Conservation (phyloP, 2,797 vertebrate genomes). For the Anas capensis region DNA sequence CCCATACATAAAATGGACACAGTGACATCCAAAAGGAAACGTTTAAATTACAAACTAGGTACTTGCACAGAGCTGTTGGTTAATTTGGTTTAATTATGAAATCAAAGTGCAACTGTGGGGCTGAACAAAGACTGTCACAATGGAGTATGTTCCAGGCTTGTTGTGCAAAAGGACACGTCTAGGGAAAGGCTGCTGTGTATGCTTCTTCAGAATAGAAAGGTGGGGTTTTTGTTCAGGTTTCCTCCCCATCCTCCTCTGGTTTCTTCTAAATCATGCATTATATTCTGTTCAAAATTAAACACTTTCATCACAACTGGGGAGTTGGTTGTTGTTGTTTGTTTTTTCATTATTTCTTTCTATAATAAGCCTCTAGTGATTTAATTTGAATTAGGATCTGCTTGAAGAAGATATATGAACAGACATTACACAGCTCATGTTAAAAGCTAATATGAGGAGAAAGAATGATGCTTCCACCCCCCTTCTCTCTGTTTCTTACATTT, state of each 20-base stretch:
- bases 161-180: background rate
- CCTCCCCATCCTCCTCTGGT: background rate
- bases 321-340: background rate
- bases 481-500: background rate
- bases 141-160: background rate
- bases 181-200: no score
- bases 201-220: background rate
- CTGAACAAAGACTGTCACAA: background rate
- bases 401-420: background rate
- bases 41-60: background rate
- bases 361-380: background rate
- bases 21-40: background rate
- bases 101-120: background rate
- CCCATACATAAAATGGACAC: background rate
- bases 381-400: background rate
- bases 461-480: background rate
- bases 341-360: background rate
- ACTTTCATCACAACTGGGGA: background rate
- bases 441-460: background rate
- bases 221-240: background rate
- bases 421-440: background rate
- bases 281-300: background rate
- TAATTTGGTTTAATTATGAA: conserved; percentile 25
- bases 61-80: background rate
- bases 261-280: background rate